These are phyloP conservation scores for Oriolus oriolus DNA, from an alignment of 2,113 vertebrate genomes.

Conservation along the genomic window DNA sequence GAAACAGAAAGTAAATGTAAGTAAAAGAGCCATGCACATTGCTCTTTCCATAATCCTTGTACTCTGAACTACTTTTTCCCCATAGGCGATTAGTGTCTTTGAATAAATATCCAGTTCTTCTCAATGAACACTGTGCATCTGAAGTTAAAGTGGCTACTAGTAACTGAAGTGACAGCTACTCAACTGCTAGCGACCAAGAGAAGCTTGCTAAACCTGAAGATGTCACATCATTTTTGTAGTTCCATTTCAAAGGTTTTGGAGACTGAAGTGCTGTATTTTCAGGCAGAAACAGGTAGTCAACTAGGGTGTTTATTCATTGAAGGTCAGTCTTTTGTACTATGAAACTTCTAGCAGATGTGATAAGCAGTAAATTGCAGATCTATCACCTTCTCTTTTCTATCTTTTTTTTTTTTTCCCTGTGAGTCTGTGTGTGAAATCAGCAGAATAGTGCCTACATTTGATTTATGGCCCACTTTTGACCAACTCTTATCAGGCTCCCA, in stretches of 20 bases:
- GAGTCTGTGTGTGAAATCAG: slow-evolving; percentile 80
- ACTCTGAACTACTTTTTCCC: slow-evolving; percentile 33
- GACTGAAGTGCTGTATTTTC: slow-evolving; percentile 44
- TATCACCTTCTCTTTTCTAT: slow-evolving; percentile 71
- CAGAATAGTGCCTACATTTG: slow-evolving; percentile 80
- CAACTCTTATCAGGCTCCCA: slow-evolving; percentile 93
- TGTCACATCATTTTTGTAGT: slow-evolving; percentile 11
- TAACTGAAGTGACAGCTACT: slow-evolving; percentile 48
- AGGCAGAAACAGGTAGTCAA: slow-evolving; percentile 68
- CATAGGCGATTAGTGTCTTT: slow-evolving; percentile 39
- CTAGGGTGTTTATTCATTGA: slow-evolving; percentile 78
- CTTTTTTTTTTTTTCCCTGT: neutral
- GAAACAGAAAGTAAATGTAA: neutral
- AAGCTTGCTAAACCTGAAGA: slow-evolving; percentile 39
- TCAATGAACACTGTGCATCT: slow-evolving; percentile 30
- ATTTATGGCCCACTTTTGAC: slow-evolving; percentile 94
- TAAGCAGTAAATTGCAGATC: slow-evolving; percentile 89
- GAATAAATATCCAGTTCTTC: slow-evolving; percentile 53
- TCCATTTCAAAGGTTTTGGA: neutral
- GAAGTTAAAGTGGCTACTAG: slow-evolving; percentile 38
- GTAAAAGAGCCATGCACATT: neutral
- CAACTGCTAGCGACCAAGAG: neutral
- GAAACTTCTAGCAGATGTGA: slow-evolving; percentile 87
- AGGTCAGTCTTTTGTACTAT: slow-evolving; percentile 87
- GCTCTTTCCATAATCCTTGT: neutral